phyloP scores from a whole-genome alignment of 2,888 invertebrate species.

The Eristalis pertinax region DNA sequence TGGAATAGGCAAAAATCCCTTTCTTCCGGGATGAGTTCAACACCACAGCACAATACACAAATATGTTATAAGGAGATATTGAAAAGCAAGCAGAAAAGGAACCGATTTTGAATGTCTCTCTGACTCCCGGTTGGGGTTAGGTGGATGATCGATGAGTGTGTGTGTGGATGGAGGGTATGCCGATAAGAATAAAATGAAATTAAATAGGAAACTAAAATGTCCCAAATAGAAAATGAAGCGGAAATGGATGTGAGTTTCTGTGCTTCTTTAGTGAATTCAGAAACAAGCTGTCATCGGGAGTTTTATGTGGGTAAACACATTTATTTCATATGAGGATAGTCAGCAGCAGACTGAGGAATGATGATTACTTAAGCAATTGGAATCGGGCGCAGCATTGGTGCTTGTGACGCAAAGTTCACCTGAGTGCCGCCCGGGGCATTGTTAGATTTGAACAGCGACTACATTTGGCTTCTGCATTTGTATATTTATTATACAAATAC shows the following conservation, averaged over 20 bases:
- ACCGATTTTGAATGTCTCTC: slow-evolving; percentile 33
- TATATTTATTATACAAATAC: too few relatives aligned
- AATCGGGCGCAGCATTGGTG: not conserved
- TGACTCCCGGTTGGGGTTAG: not conserved
- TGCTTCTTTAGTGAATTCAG: slow-evolving; percentile 46
- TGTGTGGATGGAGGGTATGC: slow-evolving; percentile 50
- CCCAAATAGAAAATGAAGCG: slow-evolving; percentile 70
- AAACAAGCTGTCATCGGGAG: slow-evolving; percentile 50
- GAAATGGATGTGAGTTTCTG: slow-evolving; percentile 59
- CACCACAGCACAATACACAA: slow-evolving; percentile 31
- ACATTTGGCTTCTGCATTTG: too few relatives aligned
- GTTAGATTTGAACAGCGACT: too few relatives aligned
- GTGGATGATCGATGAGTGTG: not conserved
- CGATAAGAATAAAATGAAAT: slow-evolving; percentile 69
- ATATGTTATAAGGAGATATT: slow-evolving; percentile 60
- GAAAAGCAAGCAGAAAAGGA: slow-evolving; percentile 64
- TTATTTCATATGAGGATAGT: slow-evolving; percentile 36
- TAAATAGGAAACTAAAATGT: slow-evolving; percentile 69
- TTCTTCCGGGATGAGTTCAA: slow-evolving; percentile 35
- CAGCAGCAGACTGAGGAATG: not conserved
- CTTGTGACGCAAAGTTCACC: not conserved
- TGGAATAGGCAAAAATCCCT: slow-evolving; percentile 34
- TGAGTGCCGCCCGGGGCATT: too few relatives aligned
- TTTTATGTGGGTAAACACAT: slow-evolving; percentile 55
- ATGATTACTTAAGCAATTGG: not conserved